These are phyloP conservation scores for Conchocele bisecta DNA, from an alignment of 2,888 invertebrate genomes.

Conservation along the genomic window DNA sequence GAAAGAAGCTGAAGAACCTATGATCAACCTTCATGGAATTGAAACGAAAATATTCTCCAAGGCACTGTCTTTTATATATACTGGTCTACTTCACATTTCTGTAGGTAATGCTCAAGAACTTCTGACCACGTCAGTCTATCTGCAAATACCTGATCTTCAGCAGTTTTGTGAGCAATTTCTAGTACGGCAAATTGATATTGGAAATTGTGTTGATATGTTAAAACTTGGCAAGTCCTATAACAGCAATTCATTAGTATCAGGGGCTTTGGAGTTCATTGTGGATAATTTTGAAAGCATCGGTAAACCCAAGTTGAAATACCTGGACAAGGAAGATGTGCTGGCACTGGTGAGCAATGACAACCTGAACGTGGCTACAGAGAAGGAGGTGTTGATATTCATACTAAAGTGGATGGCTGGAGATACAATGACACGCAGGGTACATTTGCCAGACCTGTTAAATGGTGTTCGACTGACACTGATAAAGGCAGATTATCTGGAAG, in stretches of 20 bases:
- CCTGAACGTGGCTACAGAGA: slow-evolving; percentile 93
- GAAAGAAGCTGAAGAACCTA: slow-evolving; percentile 45
- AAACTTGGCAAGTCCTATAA: slow-evolving; percentile 90
- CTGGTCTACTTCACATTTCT: slow-evolving; percentile 37
- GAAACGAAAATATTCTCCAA: slow-evolving; percentile 40
- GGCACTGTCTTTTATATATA: slow-evolving; percentile 53
- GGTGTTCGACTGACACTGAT: slow-evolving; percentile 34
- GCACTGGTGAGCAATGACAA: slow-evolving; percentile 86
- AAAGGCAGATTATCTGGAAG: slow-evolving; percentile 12
- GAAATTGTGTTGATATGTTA: slow-evolving; percentile 92
- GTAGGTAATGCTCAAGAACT: slow-evolving; percentile 52
- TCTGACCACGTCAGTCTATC: slow-evolving; percentile 50
- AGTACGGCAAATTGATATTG: slow-evolving; percentile 87
- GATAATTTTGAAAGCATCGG: slow-evolving; percentile 59
- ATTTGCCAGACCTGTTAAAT: slow-evolving; percentile 24
- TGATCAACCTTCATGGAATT: slow-evolving; percentile 50
- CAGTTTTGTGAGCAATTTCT: slow-evolving; percentile 91
- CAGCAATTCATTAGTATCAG: slow-evolving; percentile 88
- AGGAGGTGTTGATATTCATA: slow-evolving; percentile 89
- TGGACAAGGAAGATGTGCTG: slow-evolving; percentile 18
- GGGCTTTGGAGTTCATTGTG: slow-evolving; percentile 88
- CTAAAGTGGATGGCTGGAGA: slow-evolving; percentile 85
- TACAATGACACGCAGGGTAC: slow-evolving; percentile 5
- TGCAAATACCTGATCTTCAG: slow-evolving; percentile 57
- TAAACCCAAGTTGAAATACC: slow-evolving; percentile 20